A percentile compares a stretch with the other conserved stretches of the same genome.
phyloP scores from a whole-genome alignment of 2,888 invertebrate genomes.

The Drosophila quinaria region DNA sequence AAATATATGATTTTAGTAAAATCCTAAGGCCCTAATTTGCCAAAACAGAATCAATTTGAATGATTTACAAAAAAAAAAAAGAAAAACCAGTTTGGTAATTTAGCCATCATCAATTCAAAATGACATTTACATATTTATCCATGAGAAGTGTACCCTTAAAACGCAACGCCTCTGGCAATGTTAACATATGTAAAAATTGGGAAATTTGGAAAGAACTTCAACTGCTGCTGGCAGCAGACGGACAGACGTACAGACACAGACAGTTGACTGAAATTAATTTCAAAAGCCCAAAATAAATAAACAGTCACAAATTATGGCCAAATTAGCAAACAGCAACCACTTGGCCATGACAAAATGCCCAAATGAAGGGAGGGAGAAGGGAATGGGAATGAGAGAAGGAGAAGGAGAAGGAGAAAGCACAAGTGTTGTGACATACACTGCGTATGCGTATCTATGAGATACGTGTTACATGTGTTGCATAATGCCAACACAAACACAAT shows the following conservation, averaged over 20 bases:
- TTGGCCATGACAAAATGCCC: slow-evolving; percentile 57
- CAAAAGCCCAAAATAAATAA: slow-evolving; percentile 73
- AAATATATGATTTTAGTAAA: neutral
- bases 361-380: neutral
- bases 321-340: slow-evolving; percentile 82
- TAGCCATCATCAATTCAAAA: slow-evolving; percentile 52
- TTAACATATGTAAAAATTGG: slow-evolving; percentile 77
- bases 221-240: slow-evolving; percentile 31
- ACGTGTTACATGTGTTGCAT: slow-evolving; percentile 77
- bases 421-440: slow-evolving; percentile 54
- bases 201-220: slow-evolving; percentile 55
- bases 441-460: slow-evolving; percentile 71
- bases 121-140: slow-evolving; percentile 31
- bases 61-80: slow-evolving; percentile 30
- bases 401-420: slow-evolving; percentile 24
- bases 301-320: slow-evolving; percentile 83
- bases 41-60: slow-evolving; percentile 16
- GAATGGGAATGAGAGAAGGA: neutral
- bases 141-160: slow-evolving; percentile 21
- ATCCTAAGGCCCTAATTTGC: slow-evolving; percentile 2
- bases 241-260: slow-evolving; percentile 23
- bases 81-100: slow-evolving; percentile 55
- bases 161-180: slow-evolving; percentile 59
- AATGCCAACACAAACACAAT: slow-evolving; percentile 72
- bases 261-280: slow-evolving; percentile 73